A percentile compares a stretch with the other conserved stretches of the same genome.
Evolutionary conservation across 2,113 vertebrate genomes (phyloP).

Genomic region (Misgurnus mizolepis): DNA sequence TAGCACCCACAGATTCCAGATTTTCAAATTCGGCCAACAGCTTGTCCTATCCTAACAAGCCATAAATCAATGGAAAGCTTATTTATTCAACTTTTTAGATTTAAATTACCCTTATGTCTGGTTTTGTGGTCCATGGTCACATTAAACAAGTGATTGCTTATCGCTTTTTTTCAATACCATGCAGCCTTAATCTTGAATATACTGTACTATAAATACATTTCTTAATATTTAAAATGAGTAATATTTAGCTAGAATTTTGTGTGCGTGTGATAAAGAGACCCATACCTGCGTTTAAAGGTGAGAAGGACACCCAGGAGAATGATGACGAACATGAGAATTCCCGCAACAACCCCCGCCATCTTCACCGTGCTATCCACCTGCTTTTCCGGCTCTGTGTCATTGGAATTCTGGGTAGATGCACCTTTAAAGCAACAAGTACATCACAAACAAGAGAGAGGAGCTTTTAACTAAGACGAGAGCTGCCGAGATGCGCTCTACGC

Average conservation of each 20-base stretch:
- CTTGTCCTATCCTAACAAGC: too few relatives aligned
- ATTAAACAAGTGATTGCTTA: too few relatives aligned
- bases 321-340: slow-evolving; percentile 96
- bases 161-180: too few relatives aligned
- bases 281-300: slow-evolving; percentile 96
- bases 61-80: too few relatives aligned
- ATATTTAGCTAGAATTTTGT: neutral
- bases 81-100: too few relatives aligned
- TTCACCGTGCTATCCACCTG: slow-evolving; percentile 94
- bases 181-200: too few relatives aligned
- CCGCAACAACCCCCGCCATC: slow-evolving; percentile 94
- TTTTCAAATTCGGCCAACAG: too few relatives aligned
- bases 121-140: too few relatives aligned
- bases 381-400: slow-evolving; percentile 94
- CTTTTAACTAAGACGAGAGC: slow-evolving; percentile 50
- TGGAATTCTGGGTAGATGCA: slow-evolving; percentile 94
- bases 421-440: slow-evolving; percentile 72
- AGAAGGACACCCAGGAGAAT: slow-evolving; percentile 93
- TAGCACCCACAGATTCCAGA: too few relatives aligned
- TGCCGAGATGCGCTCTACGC: slow-evolving; percentile 39
- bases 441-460: slow-evolving; percentile 53
- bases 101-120: too few relatives aligned
- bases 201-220: too few relatives aligned
- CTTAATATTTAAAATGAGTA: neutral
- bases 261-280: neutral